Evolutionary conservation across 2,888 invertebrate genomes (phyloP).

Genomic region (Poecilobothrus nobilitatus): DNA sequence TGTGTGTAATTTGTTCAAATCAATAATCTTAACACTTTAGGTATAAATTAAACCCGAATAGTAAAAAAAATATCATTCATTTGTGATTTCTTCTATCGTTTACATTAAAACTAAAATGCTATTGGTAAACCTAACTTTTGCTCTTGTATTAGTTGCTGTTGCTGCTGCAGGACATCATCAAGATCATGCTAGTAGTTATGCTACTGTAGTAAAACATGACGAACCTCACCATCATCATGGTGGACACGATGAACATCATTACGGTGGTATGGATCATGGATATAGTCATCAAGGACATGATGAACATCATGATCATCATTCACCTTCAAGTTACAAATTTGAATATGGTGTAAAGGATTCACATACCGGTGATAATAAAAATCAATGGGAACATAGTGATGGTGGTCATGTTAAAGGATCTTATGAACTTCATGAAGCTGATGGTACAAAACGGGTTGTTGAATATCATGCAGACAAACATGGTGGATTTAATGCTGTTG

Average conservation of each 20-base stretch:
- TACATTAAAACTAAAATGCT: conserved; percentile 13
- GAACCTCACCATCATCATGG: conserved; percentile 5
- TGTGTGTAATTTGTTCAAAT: no score
- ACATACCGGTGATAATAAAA: conserved; percentile 46
- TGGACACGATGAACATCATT: background rate
- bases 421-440: conserved; percentile 46
- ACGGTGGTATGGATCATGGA: conserved; percentile 24
- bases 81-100: no score
- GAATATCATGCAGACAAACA: conserved; percentile 47
- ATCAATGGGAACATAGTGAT: conserved; percentile 47
- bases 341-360: conserved; percentile 47
- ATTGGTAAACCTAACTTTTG: conserved; percentile 11
- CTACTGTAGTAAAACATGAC: conserved; percentile 15
- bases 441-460: conserved; percentile 47
- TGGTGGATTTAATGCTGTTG: conserved; percentile 46
- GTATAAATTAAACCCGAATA: no score
- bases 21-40: no score
- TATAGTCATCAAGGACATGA: conserved; percentile 23
- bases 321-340: conserved; percentile 44
- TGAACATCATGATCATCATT: conserved; percentile 40
- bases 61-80: no score
- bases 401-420: conserved; percentile 46
- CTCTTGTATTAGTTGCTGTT: conserved; percentile 13
- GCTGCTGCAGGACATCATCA: conserved; percentile 15
- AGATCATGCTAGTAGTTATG: conserved; percentile 21